Evolutionary conservation across 2,888 invertebrate species (phyloP), one percentile per base, ranked within the genome.

Genomic region (Platycnemis pennipes): DNA sequence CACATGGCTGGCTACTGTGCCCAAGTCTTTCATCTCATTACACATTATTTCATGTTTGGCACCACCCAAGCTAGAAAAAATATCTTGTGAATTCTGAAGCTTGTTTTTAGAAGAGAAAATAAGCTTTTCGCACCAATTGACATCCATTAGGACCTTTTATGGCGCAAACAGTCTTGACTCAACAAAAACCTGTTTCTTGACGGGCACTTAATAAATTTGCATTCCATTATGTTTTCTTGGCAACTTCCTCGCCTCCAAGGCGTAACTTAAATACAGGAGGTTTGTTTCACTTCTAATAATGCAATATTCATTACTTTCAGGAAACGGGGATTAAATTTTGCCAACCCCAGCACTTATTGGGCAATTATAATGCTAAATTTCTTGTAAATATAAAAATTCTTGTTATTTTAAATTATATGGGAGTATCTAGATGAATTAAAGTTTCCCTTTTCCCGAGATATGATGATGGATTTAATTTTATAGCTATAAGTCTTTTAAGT

Each of bases 171-270:
- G 31, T 16, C 63, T 63, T 63, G 63, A 63, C 63, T 26, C 49
- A 49, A 49, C 49, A 49, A 26, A n/a, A 63, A 63, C 63, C 63
- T 63, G 63, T 63, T 63, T n/a, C n/a, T 8, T 63, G n/a, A 63
- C 63, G 63, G 63, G 63, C 26, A 63, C 63, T 63, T 63, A 63
- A 63, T 26, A 63, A 63, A 63, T 63, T 63, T 63, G n/a, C 63
- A 63, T 63, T n/a, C 63, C 63, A 63, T 63, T 63, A 63, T 63
- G 63, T 26, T 63, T 26, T 7, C 63, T 63, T 26, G n/a, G 26
- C 4, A 26, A 2, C n/a, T 63, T 4, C 63, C 63, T 63, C 5
- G n/a, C 22, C 63, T 22, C 26, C 3, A n/a, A 63, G n/a, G 63
- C 26, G n/a, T 5, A 26, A 63, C n/a, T 63, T 63, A 53, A 53